Base-by-base conservation (phyloP, 2,888 invertebrate genomes). In the Andrena praecox region DNA sequence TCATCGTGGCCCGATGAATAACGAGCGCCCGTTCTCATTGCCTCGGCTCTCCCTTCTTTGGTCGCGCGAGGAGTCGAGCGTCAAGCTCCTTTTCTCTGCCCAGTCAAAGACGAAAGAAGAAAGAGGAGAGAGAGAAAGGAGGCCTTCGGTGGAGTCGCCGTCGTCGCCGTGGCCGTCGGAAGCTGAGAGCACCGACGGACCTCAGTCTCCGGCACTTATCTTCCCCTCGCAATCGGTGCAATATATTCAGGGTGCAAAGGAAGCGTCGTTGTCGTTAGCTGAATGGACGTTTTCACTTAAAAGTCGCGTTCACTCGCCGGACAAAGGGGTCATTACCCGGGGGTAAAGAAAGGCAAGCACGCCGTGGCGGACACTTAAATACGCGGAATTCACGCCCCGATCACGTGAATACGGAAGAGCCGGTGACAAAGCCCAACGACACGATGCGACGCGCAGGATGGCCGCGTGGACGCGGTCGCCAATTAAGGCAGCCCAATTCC, bases 301-400 rank as follows among this genome's bases (percentile, higher is more conserved):
- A 91, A 92, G 91, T 92, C 88, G 89, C 89, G 88, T 84, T 88
- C 87, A 88, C 87, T 75, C 78, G 74, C 82, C 72, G 92, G 91
- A 93, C 93, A 93, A 93, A 93, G 93, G 92, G 92, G 92, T 93
- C 93, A 91, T 92, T 92, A 92, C 91, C 52, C 85, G 86, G 76
- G 87, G 84, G 78, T 80, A 79, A 90, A 91, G 56, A 91, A 91
- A 92, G 90, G 89, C 56, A 87, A 73, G 85, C 84, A 85, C 86
- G 89, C 80, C 86, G 84, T 77, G 84, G 84, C 89, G 87, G 92
- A 92, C 92, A 91, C 91, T 91, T 92, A 91, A 92, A 91, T 90
- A 90, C 91, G 90, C 91, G 91, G 91, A 91, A 92, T 92, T 92
- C 92, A 91, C 92, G 91, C 91, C 91, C 90, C 90, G 92, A 92